Base-by-base conservation (phyloP, 53 echinoderm and acorn worm species). In the Echinarachnius parma region DNA sequence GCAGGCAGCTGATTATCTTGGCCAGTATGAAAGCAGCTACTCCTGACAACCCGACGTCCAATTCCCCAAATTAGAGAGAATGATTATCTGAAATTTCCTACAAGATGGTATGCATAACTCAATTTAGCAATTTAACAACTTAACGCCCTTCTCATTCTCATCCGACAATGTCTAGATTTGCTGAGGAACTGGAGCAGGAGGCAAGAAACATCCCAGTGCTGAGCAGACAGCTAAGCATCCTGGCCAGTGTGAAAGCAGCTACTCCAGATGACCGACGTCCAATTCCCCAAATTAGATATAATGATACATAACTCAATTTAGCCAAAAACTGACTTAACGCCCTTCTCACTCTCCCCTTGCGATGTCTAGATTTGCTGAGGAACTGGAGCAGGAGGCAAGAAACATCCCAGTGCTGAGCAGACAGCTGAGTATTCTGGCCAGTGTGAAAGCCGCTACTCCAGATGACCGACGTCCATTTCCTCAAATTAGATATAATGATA, bases 21-120 rank as follows among this genome's bases (percentile, higher is more conserved):
- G 84, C 90, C 25, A 95, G 87, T 42, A 91, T 95, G 19, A 95
- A 95, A 68, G 81, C 79, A 9, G 90, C 91, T n/a, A 95, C 96
- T 21, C 96, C 96, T 15, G 82, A 90, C 37, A 85, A 91, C 48
- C 48, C 78, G 61, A 87, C 84, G n/a, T 72, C 96, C 3, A 87
- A 95, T 31, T n/a, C n/a, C n/a, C n/a, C n/a, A n/a, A n/a, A n/a
- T n/a, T n/a, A n/a, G n/a, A n/a, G n/a, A n/a, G n/a, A n/a, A n/a
- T n/a, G n/a, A n/a, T n/a, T n/a, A n/a, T n/a, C n/a, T n/a, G n/a
- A n/a, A n/a, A n/a, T n/a, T n/a, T n/a, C n/a, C n/a, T n/a, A n/a
- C n/a, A n/a, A n/a, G n/a, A n/a, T n/a, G n/a, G n/a, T n/a, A n/a
- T n/a, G n/a, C n/a, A n/a, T n/a, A n/a, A n/a, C n/a, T n/a, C n/a